Base-by-base conservation (phyloP, 2,797 vertebrate species). In the Eremophila alpestris region DNA sequence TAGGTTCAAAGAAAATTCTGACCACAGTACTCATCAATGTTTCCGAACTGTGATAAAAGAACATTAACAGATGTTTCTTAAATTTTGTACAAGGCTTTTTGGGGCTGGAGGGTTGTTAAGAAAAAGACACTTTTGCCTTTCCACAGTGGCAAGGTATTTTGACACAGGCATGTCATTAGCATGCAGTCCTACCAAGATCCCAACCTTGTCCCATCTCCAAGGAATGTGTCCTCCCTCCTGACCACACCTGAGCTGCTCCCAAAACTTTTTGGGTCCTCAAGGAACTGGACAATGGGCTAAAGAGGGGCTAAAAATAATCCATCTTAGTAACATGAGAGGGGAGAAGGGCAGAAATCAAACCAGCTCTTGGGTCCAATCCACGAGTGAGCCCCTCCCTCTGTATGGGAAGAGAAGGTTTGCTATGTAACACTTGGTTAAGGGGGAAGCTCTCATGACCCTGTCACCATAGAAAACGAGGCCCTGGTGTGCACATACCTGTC, bases 211-310 rank as follows among this genome's bases (percentile, higher is more conserved):
- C 52, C 49, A 38, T 21, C 15, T 30, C 7, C 29, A 10, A 14
- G 32, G 32, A 18, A 19, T 3, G 4, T 3, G 8, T 36, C 17
- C 48, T 76, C 16, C 7, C 21, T 60, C 32, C 55, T 26, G 19
- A 54, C 16, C 32, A 27, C 1, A 13, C 10, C 43, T 51, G 27
- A 11, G 68, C 51, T 83, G 41, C 54, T 55, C 38, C 29, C 3
- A 49, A 24, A 2, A 2, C 11, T 24, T 62, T 36, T 4, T 59
- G 18, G 19, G 29, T 9, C 14, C 13, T 46, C 32, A 16, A 58
- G 16, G 6, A 76, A 22, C 12, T 0, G 0, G 16, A 41, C 1
- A 4, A 48, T 13, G 20, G 20, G 20, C 0, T 0, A 24, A 56
- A 81, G 22, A 51, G 1, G 16, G 9, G 19, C 9, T 64, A 45